Conservation (phyloP, 2,888 invertebrate species). For the Erebia palarica region DNA sequence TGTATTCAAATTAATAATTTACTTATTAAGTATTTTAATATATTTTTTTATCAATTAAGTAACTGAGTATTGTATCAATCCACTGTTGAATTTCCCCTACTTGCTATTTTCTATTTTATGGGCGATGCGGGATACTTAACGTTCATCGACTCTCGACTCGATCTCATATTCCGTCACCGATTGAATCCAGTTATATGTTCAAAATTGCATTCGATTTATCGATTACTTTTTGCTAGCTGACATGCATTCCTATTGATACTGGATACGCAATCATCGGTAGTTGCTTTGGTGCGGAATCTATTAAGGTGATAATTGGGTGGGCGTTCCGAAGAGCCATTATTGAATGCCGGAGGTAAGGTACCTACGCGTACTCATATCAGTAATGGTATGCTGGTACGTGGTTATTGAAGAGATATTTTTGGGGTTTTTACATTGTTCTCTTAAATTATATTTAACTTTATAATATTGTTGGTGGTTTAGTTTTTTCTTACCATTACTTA, state of each 20-base stretch:
- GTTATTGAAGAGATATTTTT: neutral
- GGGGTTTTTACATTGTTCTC: neutral
- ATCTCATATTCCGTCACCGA: conserved; percentile 6
- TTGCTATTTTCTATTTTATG: neutral
- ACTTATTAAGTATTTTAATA: neutral
- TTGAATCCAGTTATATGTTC: neutral
- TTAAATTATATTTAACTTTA: too few species aligned
- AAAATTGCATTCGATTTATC: conserved; percentile 28
- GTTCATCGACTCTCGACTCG: neutral
- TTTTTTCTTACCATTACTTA: too few species aligned
- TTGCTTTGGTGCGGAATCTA: conserved; percentile 50
- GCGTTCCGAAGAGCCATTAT: conserved; percentile 28
- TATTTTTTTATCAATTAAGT: too few species aligned
- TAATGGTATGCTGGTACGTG: neutral
- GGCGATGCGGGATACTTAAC: neutral
- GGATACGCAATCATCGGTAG: conserved; percentile 43
- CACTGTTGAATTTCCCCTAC: neutral
- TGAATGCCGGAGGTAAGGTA: conserved; percentile 9
- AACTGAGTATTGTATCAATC: neutral
- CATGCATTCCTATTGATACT: conserved; percentile 34
- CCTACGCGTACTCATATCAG: neutral
- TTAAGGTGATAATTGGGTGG: conserved; percentile 48
- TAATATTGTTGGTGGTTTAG: too few species aligned
- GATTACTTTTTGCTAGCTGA: conserved; percentile 25
- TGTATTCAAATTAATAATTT: too few species aligned